Evolutionary conservation across 2,888 invertebrate species (phyloP).

Genomic region (Pardosa pseudoannulata): DNA sequence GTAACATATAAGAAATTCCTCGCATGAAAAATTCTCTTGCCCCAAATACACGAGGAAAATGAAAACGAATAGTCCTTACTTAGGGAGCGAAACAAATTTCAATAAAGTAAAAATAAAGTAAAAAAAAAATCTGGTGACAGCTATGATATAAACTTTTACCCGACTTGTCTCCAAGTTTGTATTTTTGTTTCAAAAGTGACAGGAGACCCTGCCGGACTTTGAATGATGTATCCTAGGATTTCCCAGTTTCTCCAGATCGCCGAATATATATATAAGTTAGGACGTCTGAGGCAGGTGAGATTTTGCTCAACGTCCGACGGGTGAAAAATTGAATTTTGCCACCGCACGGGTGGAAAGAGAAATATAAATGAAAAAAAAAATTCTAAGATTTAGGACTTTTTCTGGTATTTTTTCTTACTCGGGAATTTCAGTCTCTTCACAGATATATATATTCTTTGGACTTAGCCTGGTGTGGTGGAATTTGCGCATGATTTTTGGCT

Average conservation of each 20-base stretch:
- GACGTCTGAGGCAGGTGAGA: constrained; percentile 35
- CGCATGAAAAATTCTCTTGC: too few relatives aligned
- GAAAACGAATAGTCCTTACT: not conserved
- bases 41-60: not conserved
- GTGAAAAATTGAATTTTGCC: constrained; percentile 51
- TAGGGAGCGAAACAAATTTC: not conserved
- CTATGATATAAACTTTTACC: constrained; percentile 15
- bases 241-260: not conserved
- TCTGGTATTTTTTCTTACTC: not conserved
- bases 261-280: constrained; percentile 28
- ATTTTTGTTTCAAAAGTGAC: not conserved
- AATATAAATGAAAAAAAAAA: not conserved
- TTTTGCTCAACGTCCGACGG: not conserved
- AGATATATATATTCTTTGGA: not conserved
- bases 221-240: constrained; percentile 12
- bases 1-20: too few relatives aligned
- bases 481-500: not conserved
- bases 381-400: too few relatives aligned
- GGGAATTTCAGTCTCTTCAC: not conserved
- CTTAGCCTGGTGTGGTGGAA: not conserved
- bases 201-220: constrained; percentile 12
- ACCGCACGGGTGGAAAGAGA: not conserved
- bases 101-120: not conserved
- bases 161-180: not conserved
- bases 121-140: not conserved